Base-by-base conservation (phyloP, 2,888 invertebrate genomes). In the Seira musarum region DNA sequence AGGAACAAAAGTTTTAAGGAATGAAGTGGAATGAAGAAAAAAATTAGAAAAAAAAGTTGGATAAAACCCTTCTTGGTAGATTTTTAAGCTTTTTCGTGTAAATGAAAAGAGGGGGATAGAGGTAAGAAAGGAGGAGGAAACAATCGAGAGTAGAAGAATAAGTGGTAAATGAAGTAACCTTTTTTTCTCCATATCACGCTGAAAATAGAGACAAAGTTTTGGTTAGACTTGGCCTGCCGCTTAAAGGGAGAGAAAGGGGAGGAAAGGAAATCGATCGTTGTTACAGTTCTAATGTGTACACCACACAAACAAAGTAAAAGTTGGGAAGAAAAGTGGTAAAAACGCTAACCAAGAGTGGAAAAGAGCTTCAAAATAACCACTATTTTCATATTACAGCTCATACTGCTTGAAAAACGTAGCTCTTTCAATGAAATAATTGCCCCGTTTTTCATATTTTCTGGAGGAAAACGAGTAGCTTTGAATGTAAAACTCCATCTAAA, bases 241-340 rank as follows among this genome's bases (percentile, higher is more conserved):
- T 60, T 60, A 3, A 60, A 60, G 60, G 21, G 60, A 60, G 22
- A 60, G n/a, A 60, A 60, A 22, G 60, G 60, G 60, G 60, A 60
- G 60, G 60, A 60, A 60, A 60, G 46, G 46, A 66, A 66, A 66
- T 66, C 66, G 66, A 66, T 66, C 66, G 64, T 64, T 30, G 64
- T 64, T 64, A 64, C 64, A 64, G 25, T 19, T 35, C 66, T 66
- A 66, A 64, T 64, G n/a, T 64, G 64, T 30, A 24, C 24, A 19
- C 8, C 64, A 64, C 30, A 64, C 24, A 64, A 24, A 24, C 64
- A 64, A 64, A 64, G 64, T 64, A 30, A 64, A 60, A 64, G 64
- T 64, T 25, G 24, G n/a, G 13, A 30, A 61, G 61, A 19, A 61
- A 66, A 66, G 66, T 66, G 66, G 40, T 35, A 66, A 64, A 64